Base-by-base conservation (phyloP, 2,888 invertebrate genomes). In the Lapara coniferarum region DNA sequence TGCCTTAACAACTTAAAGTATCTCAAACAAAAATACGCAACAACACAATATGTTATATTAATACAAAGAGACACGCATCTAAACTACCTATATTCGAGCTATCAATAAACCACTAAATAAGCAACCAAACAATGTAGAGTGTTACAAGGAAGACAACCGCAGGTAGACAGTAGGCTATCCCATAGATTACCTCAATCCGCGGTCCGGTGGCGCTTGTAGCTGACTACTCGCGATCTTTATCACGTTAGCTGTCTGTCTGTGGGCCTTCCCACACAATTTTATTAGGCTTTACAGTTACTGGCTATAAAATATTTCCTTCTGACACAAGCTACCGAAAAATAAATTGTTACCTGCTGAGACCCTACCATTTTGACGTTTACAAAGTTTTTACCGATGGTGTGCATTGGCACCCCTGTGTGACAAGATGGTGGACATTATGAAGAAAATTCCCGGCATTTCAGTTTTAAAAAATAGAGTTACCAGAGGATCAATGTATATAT, bases 141-240 rank as follows among this genome's bases (percentile, higher is more conserved):
- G 14, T 46, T 16, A 44, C 16, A 44, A 10, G 59, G 44, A 59
- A 59, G 16, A 44, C 44, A 16, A 59, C 10, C n/a, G n/a, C 16
- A 44, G 10, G 14, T 46, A 59, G 44, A 59, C 46, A 59, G 59
- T 12, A 46, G 44, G 37, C 10, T n/a, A 37, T 44, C 59, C 44
- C 37, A 59, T 44, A 59, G 37, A 59, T 59, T 44, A 59, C 37
- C 37, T 37, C 16, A 44, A 59, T 37, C 59, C n/a, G 59, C 44
- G 44, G 10, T n/a, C 59, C 59, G 10, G 16, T 59, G 59, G 59
- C 59, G 37, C 59, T 44, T 37, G 59, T 44, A 59, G 10, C 59
- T 44, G 44, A 59, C 44, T 14, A n/a, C 59, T 59, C n/a, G 59
- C n/a, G 59, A 59, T 59, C 59, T 59, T 59, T 59, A 44, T 59